phyloP scores from a whole-genome alignment of 2,797 vertebrate genomes.

The Poecilia gillii region DNA sequence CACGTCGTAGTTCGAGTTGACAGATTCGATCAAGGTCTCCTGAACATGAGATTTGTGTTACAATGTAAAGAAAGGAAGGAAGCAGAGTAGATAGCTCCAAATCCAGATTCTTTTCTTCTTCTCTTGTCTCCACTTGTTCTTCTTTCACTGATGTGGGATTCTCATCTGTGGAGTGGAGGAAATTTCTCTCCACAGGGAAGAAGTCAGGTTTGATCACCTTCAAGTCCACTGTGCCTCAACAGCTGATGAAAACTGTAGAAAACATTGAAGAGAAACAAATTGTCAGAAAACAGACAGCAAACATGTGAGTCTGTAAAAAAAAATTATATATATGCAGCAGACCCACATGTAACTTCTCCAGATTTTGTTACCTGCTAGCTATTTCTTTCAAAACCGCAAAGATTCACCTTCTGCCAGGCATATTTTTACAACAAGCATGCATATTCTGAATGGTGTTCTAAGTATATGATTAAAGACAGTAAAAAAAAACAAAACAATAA shows the following conservation, averaged over 20 bases:
- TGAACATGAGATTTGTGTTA: conserved; percentile 35
- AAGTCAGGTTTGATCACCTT: conserved; percentile 65
- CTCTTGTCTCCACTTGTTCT: conserved; percentile 29
- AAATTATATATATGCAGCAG: background rate
- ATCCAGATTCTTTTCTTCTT: conserved; percentile 34
- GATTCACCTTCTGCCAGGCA: background rate
- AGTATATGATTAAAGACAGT: no score
- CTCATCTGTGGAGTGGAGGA: conserved; percentile 62
- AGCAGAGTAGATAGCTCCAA: conserved; percentile 23
- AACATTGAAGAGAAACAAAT: conserved; percentile 14
- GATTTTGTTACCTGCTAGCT: background rate
- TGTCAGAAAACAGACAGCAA: conserved; percentile 26
- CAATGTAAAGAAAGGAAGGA: conserved; percentile 9
- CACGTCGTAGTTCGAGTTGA: conserved; percentile 13
- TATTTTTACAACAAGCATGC: background rate
- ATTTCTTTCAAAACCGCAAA: background rate
- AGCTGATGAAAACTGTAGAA: conserved; percentile 67
- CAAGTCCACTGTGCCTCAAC: conserved; percentile 63
- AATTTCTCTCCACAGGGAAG: conserved; percentile 71
- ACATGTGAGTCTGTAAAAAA: background rate
- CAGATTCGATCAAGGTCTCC: conserved; percentile 31
- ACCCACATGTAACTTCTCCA: background rate
- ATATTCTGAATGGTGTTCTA: background rate
- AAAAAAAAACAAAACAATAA: background rate
- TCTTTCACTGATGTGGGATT: conserved; percentile 46